Evolutionary conservation across 2,888 invertebrate genomes (phyloP).

Genomic region (Parapristionchus giblindavisi): DNA sequence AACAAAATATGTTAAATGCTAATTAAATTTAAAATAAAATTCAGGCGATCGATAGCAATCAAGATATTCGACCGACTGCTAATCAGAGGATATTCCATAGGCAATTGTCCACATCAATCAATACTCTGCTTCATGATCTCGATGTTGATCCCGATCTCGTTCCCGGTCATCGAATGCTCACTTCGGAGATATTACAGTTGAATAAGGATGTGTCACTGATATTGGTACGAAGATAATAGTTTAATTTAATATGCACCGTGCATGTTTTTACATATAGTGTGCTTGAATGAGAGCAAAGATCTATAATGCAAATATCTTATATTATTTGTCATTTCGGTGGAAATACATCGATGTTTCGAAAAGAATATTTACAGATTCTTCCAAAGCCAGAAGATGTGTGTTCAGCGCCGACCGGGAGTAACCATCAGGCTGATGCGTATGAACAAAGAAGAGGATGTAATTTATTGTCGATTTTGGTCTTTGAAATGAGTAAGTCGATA

Average conservation of each 20-base stretch:
- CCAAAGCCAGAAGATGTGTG: constrained; percentile 77
- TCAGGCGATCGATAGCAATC: constrained; percentile 50
- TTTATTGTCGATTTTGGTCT: constrained; percentile 87
- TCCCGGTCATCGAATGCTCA: constrained; percentile 88
- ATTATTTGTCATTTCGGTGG: no score
- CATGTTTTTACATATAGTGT: no score
- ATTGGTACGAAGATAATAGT: constrained; percentile 78
- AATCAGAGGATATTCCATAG: constrained; percentile 71
- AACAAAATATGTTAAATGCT: constrained; percentile 75
- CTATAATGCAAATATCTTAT: no score
- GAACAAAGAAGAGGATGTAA: constrained; percentile 87
- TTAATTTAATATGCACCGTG: no score
- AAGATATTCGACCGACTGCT: constrained; percentile 55
- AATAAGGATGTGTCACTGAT: constrained; percentile 89
- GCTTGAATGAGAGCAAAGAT: no score
- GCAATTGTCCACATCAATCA: constrained; percentile 47
- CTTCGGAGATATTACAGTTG: constrained; percentile 90
- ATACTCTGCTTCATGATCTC: constrained; percentile 58
- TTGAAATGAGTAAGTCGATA: constrained; percentile 73
- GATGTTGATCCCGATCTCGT: constrained; percentile 71
- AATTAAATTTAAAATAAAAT: constrained; percentile 36
- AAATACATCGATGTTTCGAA: not conserved
- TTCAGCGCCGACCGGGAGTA: constrained; percentile 76
- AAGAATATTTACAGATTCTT: constrained; percentile 53
- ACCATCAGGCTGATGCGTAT: constrained; percentile 73